Evolutionary conservation across 2,888 invertebrate species (phyloP).

Genomic region (Cheilosia grossa): DNA sequence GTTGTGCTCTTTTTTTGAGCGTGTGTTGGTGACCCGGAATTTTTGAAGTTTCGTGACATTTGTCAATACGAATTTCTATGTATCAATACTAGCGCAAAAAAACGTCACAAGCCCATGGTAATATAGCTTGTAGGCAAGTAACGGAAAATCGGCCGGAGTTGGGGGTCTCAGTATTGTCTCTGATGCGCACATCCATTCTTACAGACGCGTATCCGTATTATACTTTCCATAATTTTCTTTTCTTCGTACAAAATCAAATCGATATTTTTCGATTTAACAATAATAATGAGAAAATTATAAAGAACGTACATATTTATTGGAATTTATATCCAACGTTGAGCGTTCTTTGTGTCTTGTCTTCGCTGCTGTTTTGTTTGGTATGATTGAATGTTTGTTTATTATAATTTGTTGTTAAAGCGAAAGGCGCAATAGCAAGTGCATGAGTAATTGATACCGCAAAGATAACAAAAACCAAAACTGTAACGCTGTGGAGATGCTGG

Average conservation of each 20-base stretch:
- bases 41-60: too few relatives aligned
- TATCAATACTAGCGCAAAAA: too few relatives aligned
- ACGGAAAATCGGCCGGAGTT: too few relatives aligned
- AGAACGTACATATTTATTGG: background rate
- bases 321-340: background rate
- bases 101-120: too few relatives aligned
- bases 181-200: background rate
- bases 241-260: slow-evolving; percentile 52
- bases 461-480: slow-evolving; percentile 1
- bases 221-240: slow-evolving; percentile 18
- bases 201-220: background rate
- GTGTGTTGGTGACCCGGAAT: too few relatives aligned
- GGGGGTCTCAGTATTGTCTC: too few relatives aligned
- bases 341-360: background rate
- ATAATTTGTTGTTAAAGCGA: slow-evolving; percentile 4
- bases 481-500: slow-evolving; percentile 38
- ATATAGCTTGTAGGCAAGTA: too few relatives aligned
- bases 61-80: too few relatives aligned
- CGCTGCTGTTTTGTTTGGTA: background rate
- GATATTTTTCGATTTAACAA: slow-evolving; percentile 51
- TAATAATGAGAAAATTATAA: slow-evolving; percentile 28
- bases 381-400: background rate
- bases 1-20: too few relatives aligned
- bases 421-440: slow-evolving; percentile 20
- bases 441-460: slow-evolving; percentile 38